These are phyloP conservation scores for Ophioninae sp. DNA, from an alignment of 2,888 invertebrate genomes.

Conservation along the genomic window DNA sequence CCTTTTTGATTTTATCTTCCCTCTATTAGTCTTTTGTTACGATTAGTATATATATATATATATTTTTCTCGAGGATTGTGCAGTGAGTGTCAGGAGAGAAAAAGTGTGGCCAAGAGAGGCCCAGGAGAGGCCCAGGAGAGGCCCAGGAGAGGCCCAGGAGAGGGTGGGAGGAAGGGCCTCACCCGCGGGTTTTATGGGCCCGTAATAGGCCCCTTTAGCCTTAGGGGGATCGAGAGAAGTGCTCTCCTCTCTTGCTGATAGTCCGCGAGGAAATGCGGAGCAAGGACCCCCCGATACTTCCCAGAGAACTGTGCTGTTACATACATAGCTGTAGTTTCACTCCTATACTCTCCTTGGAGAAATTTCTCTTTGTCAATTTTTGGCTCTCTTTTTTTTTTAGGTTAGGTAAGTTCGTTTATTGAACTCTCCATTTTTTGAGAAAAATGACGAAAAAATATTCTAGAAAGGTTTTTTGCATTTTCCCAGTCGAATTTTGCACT, in stretches of 20 bases:
- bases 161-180: slow-evolving; percentile 62
- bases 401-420: too few relatives aligned
- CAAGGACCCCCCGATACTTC: slow-evolving; percentile 63
- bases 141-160: too few relatives aligned
- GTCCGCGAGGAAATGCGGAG: slow-evolving; percentile 68
- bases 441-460: too few relatives aligned
- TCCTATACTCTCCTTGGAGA: slow-evolving; percentile 22
- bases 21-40: slow-evolving; percentile 20
- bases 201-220: slow-evolving; percentile 75
- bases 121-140: too few relatives aligned
- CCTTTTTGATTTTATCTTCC: not conserved
- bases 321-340: slow-evolving; percentile 47
- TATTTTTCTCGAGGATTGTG: slow-evolving; percentile 45
- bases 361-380: slow-evolving; percentile 20
- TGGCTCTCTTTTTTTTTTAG: too few relatives aligned
- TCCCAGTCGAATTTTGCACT: too few relatives aligned
- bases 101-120: too few relatives aligned
- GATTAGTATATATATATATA: slow-evolving; percentile 33
- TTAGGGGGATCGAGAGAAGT: slow-evolving; percentile 52
- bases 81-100: too few relatives aligned
- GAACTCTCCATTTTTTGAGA: too few relatives aligned
- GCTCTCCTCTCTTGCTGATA: slow-evolving; percentile 27
- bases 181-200: slow-evolving; percentile 74
- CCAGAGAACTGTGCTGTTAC: slow-evolving; percentile 27
- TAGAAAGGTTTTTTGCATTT: too few relatives aligned